phyloP scores from a whole-genome alignment of 2,888 invertebrate genomes.

The Lottia scabra region DNA sequence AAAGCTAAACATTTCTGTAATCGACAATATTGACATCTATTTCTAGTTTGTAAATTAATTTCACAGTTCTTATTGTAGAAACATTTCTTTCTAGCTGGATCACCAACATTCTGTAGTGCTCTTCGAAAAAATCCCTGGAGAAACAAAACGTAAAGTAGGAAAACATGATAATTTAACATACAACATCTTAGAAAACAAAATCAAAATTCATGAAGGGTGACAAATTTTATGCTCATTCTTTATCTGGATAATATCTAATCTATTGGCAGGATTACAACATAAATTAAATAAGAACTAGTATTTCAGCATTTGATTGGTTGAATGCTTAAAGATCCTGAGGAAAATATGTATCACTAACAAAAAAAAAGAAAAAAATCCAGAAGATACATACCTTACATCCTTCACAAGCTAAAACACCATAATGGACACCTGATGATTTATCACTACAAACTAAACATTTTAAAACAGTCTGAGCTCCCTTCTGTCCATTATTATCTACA shows the following conservation, averaged over 20 bases:
- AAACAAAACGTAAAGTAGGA: too few relatives aligned
- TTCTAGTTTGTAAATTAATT: constrained; percentile 65
- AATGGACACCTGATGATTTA: constrained; percentile 68
- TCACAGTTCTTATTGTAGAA: constrained; percentile 69
- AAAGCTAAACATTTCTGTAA: constrained; percentile 66
- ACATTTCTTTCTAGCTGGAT: constrained; percentile 67
- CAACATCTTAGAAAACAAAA: too few relatives aligned
- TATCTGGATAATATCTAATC: too few relatives aligned
- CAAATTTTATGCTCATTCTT: too few relatives aligned
- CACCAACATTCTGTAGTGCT: constrained; percentile 68
- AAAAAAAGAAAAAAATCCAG: too few relatives aligned
- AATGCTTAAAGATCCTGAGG: too few relatives aligned
- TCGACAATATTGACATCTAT: constrained; percentile 65
- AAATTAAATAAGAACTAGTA: too few relatives aligned
- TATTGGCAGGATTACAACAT: too few relatives aligned
- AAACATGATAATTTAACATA: too few relatives aligned
- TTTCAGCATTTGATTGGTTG: not conserved
- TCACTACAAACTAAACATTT: constrained; percentile 68
- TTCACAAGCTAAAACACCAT: constrained; percentile 68
- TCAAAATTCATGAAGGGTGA: too few relatives aligned
- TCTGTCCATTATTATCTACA: not conserved
- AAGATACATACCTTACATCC: constrained; percentile 64
- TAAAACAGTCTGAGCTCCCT: constrained; percentile 37
- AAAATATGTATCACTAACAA: too few relatives aligned
- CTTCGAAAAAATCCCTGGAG: constrained; percentile 67